Evolutionary conservation across 2,888 invertebrate genomes (phyloP), one percentile per base, ranked within the genome.

Genomic region (Spodoptera picta): DNA sequence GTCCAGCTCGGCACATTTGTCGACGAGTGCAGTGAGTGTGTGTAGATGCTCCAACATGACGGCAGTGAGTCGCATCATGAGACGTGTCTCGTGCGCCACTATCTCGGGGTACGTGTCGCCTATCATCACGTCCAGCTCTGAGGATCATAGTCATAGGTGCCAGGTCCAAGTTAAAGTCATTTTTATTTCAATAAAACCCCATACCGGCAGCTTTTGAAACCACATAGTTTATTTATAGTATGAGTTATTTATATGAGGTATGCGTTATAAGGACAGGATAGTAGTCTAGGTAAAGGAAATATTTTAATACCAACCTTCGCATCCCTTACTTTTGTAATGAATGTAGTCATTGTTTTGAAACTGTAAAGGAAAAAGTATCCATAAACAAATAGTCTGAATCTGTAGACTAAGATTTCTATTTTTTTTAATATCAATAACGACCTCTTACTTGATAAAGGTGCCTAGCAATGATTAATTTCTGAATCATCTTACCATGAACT

Each of bases 101-200:
- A 98, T 98, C 84, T 97, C 97, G 11, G 96, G 95, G 81, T 97
- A 96, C 44, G 97, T 96, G 89, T 98, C 97, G 44, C 98, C 98
- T 65, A 98, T 93, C 74, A 96, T 93, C 65, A 95, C 90, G 87
- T 98, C 98, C 79, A 98, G 85, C 85, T 98, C 97, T 96, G 46
- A 4, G 47, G 56, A n/a, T 45, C 27, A 19, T 14, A 44, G 11
- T 42, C 12, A 2, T 43, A 45, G 44, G 11, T 42, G 19, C 4
- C 48, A 45, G 31, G 1, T 23, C 23, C 9, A 24, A 10, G 52
- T 36, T 9, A 46, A 56, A 7, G 41, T 19, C 27, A 4, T 3
- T 27, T 27, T 27, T 27, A 5, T 27, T 27, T 2, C 27, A 27
- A 27, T 27, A 27, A 27, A 27, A 27, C 27, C 27, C 2, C 27